Base-by-base conservation (phyloP, 2,888 invertebrate species). In the Lottia scabra region DNA sequence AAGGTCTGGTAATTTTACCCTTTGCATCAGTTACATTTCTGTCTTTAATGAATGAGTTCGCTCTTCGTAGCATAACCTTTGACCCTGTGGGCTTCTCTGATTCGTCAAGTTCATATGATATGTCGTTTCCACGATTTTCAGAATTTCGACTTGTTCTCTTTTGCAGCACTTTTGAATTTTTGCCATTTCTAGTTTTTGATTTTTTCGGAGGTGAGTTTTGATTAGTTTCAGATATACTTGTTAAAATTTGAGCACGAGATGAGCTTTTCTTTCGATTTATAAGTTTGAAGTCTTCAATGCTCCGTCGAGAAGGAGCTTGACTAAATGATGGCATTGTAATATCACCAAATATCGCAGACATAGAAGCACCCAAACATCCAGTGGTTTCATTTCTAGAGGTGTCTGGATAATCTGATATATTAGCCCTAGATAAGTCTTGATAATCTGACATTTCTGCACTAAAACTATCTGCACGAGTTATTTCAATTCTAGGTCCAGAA, bases 251-350 rank as follows among this genome's bases (percentile, higher is more conserved):
- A 23, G 30, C 5, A 30, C n/a, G 15, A 65, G 68, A 26, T 6
- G 38, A 38, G 6, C 27, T 45, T 30, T 70, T 70, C 48, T 56
- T 56, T 16, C 27, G 12, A 15, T 30, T 72, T 2, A 45, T 62
- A 2, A 71, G 19, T 45, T 74, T 81, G 67, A 83, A 83, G 70
- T 83, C 82, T 73, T 82, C 80, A 63, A 83, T 81, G 68, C 83
- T 83, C 30, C 71, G 78, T 30, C 82, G 67, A 1, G 76, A 75
- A 10, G 76, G 72, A 13, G 70, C 19, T 23, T 75, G 66, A 62
- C 43, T 65, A 15, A 80, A 64, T 6, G 78, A 76, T 0, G 77
- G 75, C 71, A 79, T 70, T 19, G 78, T 74, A 5, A 78, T 67
- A 56, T 82, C 81, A 56, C 76, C 78, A 70, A 78, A 83, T 1